Evolutionary conservation across 1,140 invertebrate genomes (phyloP).

Genomic region (Zaprionus inermis): DNA sequence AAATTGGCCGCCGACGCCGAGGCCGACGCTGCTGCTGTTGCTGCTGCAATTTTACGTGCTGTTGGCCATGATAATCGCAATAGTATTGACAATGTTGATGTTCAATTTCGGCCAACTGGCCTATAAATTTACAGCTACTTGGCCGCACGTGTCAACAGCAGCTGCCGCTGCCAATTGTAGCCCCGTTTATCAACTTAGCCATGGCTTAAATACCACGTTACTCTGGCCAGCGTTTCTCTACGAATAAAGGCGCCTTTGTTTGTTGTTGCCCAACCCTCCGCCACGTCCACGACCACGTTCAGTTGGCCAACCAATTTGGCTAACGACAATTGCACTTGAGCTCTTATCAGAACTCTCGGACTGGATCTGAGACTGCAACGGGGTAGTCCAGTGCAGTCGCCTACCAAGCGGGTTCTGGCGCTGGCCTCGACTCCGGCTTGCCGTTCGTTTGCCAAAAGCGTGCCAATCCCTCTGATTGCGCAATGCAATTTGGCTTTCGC

Average conservation of each 20-base stretch:
- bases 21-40: constrained; percentile 17
- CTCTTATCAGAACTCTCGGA: background rate
- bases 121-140: constrained; percentile 55
- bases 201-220: constrained; percentile 2
- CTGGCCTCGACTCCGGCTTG: background rate
- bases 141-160: constrained; percentile 49
- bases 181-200: constrained; percentile 29
- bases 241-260: constrained; percentile 18
- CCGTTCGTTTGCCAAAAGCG: constrained; percentile 15
- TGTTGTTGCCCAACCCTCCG: too few species aligned
- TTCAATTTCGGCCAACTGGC: constrained; percentile 47
- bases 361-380: constrained; percentile 1
- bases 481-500: constrained; percentile 63
- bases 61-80: constrained; percentile 67
- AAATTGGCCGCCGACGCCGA: constrained; percentile 28
- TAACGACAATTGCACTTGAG: constrained; percentile 57
- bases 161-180: constrained; percentile 11
- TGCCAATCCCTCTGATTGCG: constrained; percentile 69
- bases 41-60: constrained; percentile 75
- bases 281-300: too few species aligned
- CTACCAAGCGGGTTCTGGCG: background rate
- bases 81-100: constrained; percentile 57
- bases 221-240: background rate
- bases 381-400: background rate
- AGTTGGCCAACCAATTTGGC: constrained; percentile 42